Evolutionary conservation across 2,888 invertebrate genomes (phyloP), one percentile per base, ranked within the genome.

Genomic region (Pogonocherus hispidulus): DNA sequence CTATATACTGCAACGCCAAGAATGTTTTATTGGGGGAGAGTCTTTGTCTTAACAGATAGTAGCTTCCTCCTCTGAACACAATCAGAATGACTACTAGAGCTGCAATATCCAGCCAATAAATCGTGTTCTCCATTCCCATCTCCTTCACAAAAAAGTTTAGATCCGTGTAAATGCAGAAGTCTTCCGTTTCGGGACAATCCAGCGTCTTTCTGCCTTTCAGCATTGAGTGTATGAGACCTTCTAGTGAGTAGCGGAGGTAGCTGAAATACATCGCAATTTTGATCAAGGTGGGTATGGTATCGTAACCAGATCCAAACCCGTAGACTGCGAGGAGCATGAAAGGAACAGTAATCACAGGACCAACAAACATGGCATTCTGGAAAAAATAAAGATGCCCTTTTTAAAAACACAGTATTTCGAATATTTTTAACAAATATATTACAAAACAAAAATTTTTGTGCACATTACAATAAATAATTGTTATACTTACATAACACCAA

Each of bases 291-390:
- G 93, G 91, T 0, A 89, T 87, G 57, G 80, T 84, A 57, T 87
- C 86, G 76, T 89, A 87, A 0, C 93, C 94, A 68, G 91, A 91
- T 3, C 97, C 97, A 79, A 97, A 92, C 27, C 97, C 94, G 81
- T 94, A 94, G 0, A 93, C 94, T 3, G 97, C 93, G 55, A 97
- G 88, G 64, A 98, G 85, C 90, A 98, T 94, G 9, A 98, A 87
- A 0, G 97, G 97, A 3, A 97, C 97, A 60, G 93, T 89, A 66
- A 93, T 82, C 0, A 94, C 93, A 14, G 98, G 97, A 0, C 97
- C 98, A 77, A 96, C 87, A 84, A 97, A 98, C 85, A 96, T 94
- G 23, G 93, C 91, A 80, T 95, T 95, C 95, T 95, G 23, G 20
- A 55, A 54, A 27, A 35, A 22, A 44, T 55, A 20, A 18, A 14